Percentiles rank a stretch among this genome's conserved stretches.
Conservation (phyloP, 2,797 vertebrate species). For the Girardinus metallicus region DNA sequence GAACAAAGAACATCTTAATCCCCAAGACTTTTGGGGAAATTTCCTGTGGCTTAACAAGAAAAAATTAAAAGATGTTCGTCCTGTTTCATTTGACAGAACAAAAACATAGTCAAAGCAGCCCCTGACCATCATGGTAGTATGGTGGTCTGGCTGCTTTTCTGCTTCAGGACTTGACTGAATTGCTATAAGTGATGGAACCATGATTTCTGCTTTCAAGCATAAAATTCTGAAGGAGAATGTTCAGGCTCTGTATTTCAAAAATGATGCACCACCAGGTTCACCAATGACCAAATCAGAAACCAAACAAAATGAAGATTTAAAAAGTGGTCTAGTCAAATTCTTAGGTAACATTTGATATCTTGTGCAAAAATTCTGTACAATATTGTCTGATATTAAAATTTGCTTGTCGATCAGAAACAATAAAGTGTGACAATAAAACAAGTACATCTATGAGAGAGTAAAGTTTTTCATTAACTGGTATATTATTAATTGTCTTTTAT, state of each 20-base stretch:
- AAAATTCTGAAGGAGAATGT: not conserved
- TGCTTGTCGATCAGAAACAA: not conserved
- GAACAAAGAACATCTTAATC: not conserved
- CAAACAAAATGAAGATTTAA: not conserved
- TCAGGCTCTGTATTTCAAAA: not conserved
- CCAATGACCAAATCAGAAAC: not conserved
- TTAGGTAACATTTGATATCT: not conserved
- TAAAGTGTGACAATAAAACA: not conserved
- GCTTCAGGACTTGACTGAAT: not conserved
- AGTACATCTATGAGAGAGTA: not conserved
- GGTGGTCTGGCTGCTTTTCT: not conserved
- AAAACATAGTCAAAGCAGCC: not conserved
- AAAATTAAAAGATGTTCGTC: not conserved
- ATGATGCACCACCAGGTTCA: not conserved
- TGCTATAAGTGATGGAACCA: not conserved
- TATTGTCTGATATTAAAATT: not conserved
- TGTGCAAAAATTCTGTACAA: not conserved
- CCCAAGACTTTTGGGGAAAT: not conserved
- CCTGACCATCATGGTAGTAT: not conserved
- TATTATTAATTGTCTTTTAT: slow-evolving; percentile 8
- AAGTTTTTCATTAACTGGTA: not conserved
- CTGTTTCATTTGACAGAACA: not conserved
- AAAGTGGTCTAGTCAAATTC: not conserved
- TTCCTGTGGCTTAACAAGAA: not conserved
- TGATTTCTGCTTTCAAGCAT: not conserved